Base-by-base conservation (phyloP, 2,113 vertebrate species). In the Calidris pygmaea region DNA sequence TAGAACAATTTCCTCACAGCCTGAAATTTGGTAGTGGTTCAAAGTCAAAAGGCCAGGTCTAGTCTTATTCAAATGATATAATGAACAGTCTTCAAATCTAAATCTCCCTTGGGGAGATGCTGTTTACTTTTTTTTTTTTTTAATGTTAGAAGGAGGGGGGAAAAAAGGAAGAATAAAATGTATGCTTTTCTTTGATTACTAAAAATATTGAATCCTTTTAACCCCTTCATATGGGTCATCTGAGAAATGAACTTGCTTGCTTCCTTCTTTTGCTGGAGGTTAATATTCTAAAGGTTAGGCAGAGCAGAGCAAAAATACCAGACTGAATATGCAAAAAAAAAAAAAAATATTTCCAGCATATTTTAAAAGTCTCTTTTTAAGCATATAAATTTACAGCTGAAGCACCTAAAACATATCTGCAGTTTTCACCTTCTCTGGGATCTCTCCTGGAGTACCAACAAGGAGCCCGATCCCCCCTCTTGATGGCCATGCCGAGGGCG, bases 1-100 rank as follows among this genome's bases (percentile, higher is more conserved):
- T 99, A 98, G 98, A 99, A 99, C 99, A 99, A 99, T 99, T 99
- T 99, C 99, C 99, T 99, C 98, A 98, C 97, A 98, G 98, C 98
- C 98, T 99, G 99, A 99, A 99, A 99, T 99, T 99, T 99, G 99
- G 98, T 99, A 98, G 98, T 98, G 98, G 98, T 99, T 99, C 98
- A 98, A 98, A 99, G 98, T 98, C 98, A 97, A 98, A 98, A 98
- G 98, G 98, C 98, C 98, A 98, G 98, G 98, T 98, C 98, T 98
- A 98, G 98, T 98, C 97, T 98, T 99, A 99, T 99, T 99, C 98
- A 99, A 99, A 99, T 99, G 98, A 99, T 98, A 98, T 98, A 98
- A 98, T 98, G 98, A 98, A 98, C 98, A 98, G 97, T 98, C 98
- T 98, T 98, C 98, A 98, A 98, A 97, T 98, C 97, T 95, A 98